Percentiles rank a stretch among this genome's conserved stretches.
Evolutionary conservation across 2,888 invertebrate species (phyloP).

Genomic region (Diloba caeruleocephala): DNA sequence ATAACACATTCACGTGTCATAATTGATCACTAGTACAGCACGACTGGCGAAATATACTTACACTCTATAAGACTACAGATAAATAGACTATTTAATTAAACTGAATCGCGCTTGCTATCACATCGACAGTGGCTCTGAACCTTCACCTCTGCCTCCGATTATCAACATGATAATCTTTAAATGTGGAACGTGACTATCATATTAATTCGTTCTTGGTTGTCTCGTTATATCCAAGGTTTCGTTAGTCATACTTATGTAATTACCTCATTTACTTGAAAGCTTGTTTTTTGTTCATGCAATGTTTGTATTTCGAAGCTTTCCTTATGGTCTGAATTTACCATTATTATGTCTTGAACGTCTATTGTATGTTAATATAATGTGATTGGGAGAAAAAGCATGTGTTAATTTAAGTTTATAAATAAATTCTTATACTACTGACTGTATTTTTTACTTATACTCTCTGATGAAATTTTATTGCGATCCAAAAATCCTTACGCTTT

Average conservation of each 20-base stretch:
- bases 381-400: conserved; percentile 19
- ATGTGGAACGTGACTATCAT: conserved; percentile 36
- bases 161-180: conserved; percentile 43
- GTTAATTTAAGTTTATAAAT: conserved; percentile 26
- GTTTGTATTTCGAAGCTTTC: conserved; percentile 32
- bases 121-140: conserved; percentile 31
- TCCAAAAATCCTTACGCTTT: too few species aligned
- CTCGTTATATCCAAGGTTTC: conserved; percentile 42
- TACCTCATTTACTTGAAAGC: conserved; percentile 40
- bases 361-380: conserved; percentile 25
- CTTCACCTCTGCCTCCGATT: conserved; percentile 55
- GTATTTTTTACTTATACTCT: conserved; percentile 21
- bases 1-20: too few species aligned
- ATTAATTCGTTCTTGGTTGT: conserved; percentile 33
- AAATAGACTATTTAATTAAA: conserved; percentile 15
- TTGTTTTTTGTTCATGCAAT: conserved; percentile 13
- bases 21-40: too few species aligned
- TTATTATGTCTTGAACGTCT: conserved; percentile 43
- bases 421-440: conserved; percentile 11
- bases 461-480: not conserved
- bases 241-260: conserved; percentile 25
- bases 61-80: too few species aligned
- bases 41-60: too few species aligned
- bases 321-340: conserved; percentile 26
- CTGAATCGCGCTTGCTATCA: conserved; percentile 15